Conservation (phyloP, 1,140 invertebrate genomes). For the Drosophila auraria region DNA sequence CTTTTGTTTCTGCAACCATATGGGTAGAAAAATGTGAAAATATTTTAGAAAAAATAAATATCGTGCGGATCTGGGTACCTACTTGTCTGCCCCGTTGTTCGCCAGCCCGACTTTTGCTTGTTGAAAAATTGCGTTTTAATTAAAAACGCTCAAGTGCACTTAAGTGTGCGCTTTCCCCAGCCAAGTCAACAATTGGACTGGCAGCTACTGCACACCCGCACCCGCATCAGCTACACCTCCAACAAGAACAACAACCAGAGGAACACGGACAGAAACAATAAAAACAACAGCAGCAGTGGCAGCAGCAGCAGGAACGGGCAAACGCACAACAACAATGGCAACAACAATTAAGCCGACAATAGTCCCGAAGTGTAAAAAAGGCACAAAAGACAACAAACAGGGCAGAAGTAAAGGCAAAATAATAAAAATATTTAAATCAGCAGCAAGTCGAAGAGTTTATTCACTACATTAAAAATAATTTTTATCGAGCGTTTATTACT, state of each 20-base stretch:
- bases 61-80: background rate
- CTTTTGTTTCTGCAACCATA: conserved; percentile 4
- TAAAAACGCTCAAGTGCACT: conserved; percentile 83
- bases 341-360: conserved; percentile 75
- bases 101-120: conserved; percentile 46
- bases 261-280: conserved; percentile 9
- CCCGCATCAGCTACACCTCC: conserved; percentile 26
- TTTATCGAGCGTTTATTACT: too few relatives aligned
- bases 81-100: conserved; percentile 27
- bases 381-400: conserved; percentile 42
- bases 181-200: conserved; percentile 69
- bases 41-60: conserved; percentile 18
- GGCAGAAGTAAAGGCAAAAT: conserved; percentile 36
- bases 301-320: conserved; percentile 8
- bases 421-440: conserved; percentile 23
- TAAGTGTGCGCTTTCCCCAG: conserved; percentile 75
- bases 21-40: conserved; percentile 20
- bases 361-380: conserved; percentile 55
- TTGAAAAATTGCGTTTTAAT: conserved; percentile 81
- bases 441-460: conserved; percentile 13
- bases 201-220: conserved; percentile 53
- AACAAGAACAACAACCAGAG: background rate
- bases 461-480: background rate
- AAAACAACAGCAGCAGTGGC: conserved; percentile 9
- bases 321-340: conserved; percentile 45